These are phyloP conservation scores for Schrankia costaestrigalis DNA, from an alignment of 2,888 invertebrate genomes.

Conservation along the genomic window DNA sequence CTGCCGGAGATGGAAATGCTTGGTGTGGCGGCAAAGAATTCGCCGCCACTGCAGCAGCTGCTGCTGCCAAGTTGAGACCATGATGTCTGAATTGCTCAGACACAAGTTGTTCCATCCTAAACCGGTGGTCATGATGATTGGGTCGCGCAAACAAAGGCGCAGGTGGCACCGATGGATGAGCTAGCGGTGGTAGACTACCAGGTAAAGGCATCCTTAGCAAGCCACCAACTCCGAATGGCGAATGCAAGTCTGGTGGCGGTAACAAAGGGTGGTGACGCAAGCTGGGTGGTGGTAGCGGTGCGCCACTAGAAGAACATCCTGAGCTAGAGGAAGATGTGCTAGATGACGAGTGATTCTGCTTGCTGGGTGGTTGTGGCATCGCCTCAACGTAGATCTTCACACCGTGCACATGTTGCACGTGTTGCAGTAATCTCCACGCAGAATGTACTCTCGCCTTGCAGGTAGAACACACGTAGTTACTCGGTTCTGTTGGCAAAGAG, in stretches of 20 bases:
- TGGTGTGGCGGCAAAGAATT: conserved; percentile 82
- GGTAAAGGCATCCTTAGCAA: conserved; percentile 89
- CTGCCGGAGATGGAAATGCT: conserved; percentile 82
- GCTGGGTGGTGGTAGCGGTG: conserved; percentile 81
- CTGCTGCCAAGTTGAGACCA: conserved; percentile 88
- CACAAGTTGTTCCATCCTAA: conserved; percentile 91
- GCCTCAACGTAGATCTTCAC: conserved; percentile 94
- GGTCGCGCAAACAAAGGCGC: conserved; percentile 89
- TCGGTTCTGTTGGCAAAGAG: conserved; percentile 88
- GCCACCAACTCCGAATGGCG: conserved; percentile 87
- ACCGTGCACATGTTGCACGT: conserved; percentile 96
- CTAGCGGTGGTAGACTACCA: conserved; percentile 80
- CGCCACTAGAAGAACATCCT: conserved; percentile 75
- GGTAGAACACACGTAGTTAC: conserved; percentile 95
- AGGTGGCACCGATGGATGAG: conserved; percentile 86
- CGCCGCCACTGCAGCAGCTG: conserved; percentile 85
- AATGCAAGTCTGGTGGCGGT: conserved; percentile 87
- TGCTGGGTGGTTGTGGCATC: conserved; percentile 60
- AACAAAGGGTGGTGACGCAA: conserved; percentile 84
- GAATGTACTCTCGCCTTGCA: conserved; percentile 95
- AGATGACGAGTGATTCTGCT: conserved; percentile 81
- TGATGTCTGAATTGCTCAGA: conserved; percentile 91
- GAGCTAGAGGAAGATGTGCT: conserved; percentile 81
- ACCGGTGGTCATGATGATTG: conserved; percentile 87
- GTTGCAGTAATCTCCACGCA: conserved; percentile 97